Evolutionary conservation across 1,140 invertebrate genomes (phyloP), one percentile per base, ranked within the genome.

Genomic region (Calliphora vicina): DNA sequence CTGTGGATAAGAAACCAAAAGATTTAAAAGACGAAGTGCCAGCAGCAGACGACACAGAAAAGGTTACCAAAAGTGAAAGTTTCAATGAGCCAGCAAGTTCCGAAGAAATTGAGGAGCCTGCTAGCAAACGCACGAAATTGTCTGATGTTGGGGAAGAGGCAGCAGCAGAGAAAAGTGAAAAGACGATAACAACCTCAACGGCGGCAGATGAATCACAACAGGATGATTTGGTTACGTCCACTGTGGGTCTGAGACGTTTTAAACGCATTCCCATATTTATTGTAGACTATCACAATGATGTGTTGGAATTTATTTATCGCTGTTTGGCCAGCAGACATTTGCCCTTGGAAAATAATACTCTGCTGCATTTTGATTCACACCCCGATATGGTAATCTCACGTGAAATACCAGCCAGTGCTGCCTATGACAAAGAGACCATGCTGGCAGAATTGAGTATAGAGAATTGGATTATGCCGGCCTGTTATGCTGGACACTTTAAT

Each of bases 331-430:
- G 95, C 0, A 96, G 96, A 86, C 94, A 95, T 89, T 91, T 98
- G 80, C 96, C 96, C 0, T 91, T 97, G 29, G 92, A 94, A 88
- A 93, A 93, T 45, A 94, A 95, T 82, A 93, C 93, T 1, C 91
- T 98, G 43, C 91, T 98, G 71, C 97, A 98, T 90, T 94, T 98
- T 78, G 97, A 98, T 90, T 96, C 97, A 0, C 97, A 98, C 92
- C 97, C 97, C 4, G 97, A 98, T 87, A 93, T 98, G 92, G 92
- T 97, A 6, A 93, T 98, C 85, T 95, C 97, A n/a, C 80, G 88
- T 0, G 86, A 90, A 17, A 89, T 90, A 74, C 84, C 87, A 17
- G 87, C 88, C 43, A 88, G 87, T 81, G 84, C 86, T 35, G 85
- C 96, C 0, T 88, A 86, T 23, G 87, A 90, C 61, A 91, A 91